These are phyloP conservation scores for Promerops cafer DNA, from an alignment of 2,113 vertebrate species.

Conservation along the genomic window DNA sequence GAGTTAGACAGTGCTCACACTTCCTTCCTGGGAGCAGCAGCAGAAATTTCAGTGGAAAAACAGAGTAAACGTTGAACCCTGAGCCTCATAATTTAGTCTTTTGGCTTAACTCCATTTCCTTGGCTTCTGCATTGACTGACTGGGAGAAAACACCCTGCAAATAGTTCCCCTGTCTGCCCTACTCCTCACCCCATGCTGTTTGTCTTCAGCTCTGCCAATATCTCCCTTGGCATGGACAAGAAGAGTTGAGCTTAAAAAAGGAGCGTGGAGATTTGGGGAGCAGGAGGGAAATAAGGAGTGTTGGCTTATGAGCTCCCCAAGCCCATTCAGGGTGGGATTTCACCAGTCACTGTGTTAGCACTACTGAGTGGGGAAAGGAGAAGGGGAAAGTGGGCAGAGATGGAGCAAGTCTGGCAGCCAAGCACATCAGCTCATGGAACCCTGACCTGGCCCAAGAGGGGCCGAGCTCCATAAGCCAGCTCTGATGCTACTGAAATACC, in stretches of 20 bases:
- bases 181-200: background rate
- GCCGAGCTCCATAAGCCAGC: background rate
- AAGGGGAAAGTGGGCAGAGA: background rate
- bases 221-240: background rate
- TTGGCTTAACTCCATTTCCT: background rate
- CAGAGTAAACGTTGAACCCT: background rate
- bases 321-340: background rate
- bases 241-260: background rate
- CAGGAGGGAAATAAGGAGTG: background rate
- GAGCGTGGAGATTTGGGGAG: background rate
- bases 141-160: background rate
- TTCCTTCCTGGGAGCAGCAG: background rate
- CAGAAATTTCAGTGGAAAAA: background rate
- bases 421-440: background rate
- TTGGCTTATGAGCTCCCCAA: background rate
- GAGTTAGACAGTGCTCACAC: background rate
- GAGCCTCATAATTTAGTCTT: background rate
- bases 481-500: background rate
- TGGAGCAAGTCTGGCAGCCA: background rate
- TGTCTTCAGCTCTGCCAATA: background rate
- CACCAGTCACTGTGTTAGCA: background rate
- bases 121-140: background rate
- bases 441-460: background rate
- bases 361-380: fast-evolving
- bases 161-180: background rate